Conservation (phyloP, 2,797 vertebrate genomes). For the Enteromius thamalakanensis region DNA sequence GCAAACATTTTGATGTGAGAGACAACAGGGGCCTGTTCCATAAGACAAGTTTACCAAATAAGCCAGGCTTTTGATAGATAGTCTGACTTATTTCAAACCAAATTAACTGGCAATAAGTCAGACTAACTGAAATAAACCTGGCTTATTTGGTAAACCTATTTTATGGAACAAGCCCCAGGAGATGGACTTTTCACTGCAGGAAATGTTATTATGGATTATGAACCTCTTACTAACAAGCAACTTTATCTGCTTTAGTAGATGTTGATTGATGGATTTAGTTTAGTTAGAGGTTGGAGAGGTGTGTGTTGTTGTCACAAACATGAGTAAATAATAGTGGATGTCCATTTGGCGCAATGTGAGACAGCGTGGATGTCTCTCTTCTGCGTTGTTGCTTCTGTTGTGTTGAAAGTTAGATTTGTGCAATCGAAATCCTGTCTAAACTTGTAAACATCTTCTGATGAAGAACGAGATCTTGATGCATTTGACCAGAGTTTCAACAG, state of each 20-base stretch:
- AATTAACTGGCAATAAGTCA: too few species aligned
- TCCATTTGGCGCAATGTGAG: neutral
- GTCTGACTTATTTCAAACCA: too few species aligned
- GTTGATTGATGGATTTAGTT: neutral
- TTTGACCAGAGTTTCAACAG: neutral
- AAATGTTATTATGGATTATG: neutral
- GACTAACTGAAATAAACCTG: too few species aligned
- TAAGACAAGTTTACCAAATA: too few species aligned
- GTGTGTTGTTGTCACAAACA: slow-evolving; percentile 6
- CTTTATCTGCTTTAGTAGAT: neutral
- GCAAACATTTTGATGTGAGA: neutral
- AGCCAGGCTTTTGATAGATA: too few species aligned
- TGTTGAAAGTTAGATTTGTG: slow-evolving; percentile 13
- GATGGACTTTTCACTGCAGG: neutral
- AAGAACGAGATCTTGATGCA: neutral
- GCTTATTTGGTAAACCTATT: too few species aligned
- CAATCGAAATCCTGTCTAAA: slow-evolving; percentile 32
- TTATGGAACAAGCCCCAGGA: too few species aligned
- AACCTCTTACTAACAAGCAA: neutral
- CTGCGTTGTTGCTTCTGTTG: slow-evolving; percentile 15
- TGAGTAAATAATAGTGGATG: slow-evolving; percentile 9
- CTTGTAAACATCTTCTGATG: neutral
- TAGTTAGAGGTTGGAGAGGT: neutral
- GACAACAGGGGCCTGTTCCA: too few species aligned
- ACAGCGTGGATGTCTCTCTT: slow-evolving; percentile 5